A percentile compares a stretch with the other conserved stretches of the same genome.
Evolutionary conservation across 2,888 invertebrate genomes (phyloP).

Genomic region (Osedax fenrisi): DNA sequence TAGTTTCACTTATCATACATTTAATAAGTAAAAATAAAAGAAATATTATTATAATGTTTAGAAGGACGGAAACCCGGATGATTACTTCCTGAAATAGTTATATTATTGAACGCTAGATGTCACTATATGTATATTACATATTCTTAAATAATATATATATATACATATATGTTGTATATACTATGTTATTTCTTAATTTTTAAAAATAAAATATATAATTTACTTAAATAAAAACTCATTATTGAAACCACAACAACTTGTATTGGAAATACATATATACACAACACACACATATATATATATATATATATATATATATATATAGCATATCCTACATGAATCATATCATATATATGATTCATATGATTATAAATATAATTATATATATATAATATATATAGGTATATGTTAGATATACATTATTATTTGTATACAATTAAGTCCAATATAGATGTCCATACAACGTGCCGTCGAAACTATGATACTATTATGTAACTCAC

Average conservation of each 20-base stretch:
- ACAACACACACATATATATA: not conserved
- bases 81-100: not conserved
- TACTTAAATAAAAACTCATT: no score
- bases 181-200: not conserved
- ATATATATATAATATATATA: not conserved
- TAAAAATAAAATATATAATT: not conserved
- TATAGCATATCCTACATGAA: not conserved
- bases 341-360: not conserved
- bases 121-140: not conserved
- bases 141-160: not conserved
- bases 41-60: no score
- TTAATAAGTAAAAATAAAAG: no score
- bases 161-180: not conserved
- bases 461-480: no score
- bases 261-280: not conserved
- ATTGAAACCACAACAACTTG: no score
- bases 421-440: no score
- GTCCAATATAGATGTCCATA: no score
- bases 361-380: not conserved
- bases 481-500: no score
- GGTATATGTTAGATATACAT: no score
- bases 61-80: not conserved
- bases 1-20: no score
- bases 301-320: not conserved
- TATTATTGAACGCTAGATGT: not conserved